Conservation (phyloP, 53 echinoderm and acorn worm species). For the Zoroaster sp. region DNA sequence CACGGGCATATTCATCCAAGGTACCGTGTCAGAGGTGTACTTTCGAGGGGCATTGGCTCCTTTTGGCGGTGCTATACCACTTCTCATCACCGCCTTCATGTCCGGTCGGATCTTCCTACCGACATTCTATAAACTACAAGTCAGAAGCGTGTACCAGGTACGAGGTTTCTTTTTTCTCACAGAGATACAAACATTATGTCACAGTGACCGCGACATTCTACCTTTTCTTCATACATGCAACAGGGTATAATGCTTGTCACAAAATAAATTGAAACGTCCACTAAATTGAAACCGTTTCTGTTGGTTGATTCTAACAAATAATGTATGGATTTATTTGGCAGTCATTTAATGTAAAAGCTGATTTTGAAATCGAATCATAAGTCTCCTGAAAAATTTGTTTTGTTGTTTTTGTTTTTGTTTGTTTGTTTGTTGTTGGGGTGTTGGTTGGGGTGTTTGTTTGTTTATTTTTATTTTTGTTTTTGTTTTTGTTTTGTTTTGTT, state of each 20-base stretch:
- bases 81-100: neutral
- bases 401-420: no score
- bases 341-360: neutral
- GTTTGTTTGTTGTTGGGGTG: no score
- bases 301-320: neutral
- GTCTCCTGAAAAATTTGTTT: no score
- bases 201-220: neutral
- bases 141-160: slow-evolving; percentile 36
- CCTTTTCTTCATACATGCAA: neutral
- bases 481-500: no score
- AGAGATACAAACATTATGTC: neutral
- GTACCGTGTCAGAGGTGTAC: slow-evolving; percentile 43
- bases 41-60: slow-evolving; percentile 10
- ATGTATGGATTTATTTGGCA: neutral
- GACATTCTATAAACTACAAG: neutral
- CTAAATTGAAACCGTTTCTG: neutral
- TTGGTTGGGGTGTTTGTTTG: no score
- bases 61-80: neutral
- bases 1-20: slow-evolving; percentile 51
- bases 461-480: no score
- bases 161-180: neutral
- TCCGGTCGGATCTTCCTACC: slow-evolving; percentile 4
- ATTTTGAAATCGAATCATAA: no score
- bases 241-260: neutral
- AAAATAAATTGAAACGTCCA: neutral